Evolutionary conservation across 2,113 vertebrate species (phyloP).

Genomic region (Channa maculata): DNA sequence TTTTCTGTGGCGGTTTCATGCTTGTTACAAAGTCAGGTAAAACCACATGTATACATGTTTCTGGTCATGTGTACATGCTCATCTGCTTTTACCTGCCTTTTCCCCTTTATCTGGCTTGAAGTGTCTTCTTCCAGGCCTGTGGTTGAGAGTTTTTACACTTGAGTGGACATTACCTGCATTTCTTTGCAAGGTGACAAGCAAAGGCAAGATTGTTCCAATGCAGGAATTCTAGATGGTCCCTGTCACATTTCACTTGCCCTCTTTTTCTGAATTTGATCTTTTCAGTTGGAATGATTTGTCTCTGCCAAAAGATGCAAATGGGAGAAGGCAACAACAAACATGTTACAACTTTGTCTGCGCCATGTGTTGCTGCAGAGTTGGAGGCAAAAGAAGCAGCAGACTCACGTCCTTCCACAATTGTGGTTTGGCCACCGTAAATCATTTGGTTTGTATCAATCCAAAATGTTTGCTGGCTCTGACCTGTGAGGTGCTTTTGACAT

Average conservation of each 20-base stretch:
- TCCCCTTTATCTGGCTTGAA: neutral
- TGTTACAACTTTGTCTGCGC: neutral
- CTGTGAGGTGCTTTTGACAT: too few species aligned
- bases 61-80: neutral
- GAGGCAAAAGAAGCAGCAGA: too few species aligned
- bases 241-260: slow-evolving; percentile 1
- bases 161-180: neutral
- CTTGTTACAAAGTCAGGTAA: slow-evolving; percentile 6
- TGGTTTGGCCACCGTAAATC: too few species aligned
- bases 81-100: neutral
- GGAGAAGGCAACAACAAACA: neutral
- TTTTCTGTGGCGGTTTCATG: neutral
- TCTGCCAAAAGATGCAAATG: slow-evolving; percentile 23
- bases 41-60: neutral
- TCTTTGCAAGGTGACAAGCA: neutral
- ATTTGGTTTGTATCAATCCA: too few species aligned
- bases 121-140: neutral
- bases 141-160: neutral
- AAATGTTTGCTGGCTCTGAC: too few species aligned
- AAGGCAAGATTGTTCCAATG: neutral
- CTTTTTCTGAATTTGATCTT: neutral
- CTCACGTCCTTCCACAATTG: neutral
- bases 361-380: neutral
- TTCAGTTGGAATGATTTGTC: neutral
- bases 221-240: neutral